Conservation (phyloP, 2,888 invertebrate genomes). For the Oxyscelio sp. region DNA sequence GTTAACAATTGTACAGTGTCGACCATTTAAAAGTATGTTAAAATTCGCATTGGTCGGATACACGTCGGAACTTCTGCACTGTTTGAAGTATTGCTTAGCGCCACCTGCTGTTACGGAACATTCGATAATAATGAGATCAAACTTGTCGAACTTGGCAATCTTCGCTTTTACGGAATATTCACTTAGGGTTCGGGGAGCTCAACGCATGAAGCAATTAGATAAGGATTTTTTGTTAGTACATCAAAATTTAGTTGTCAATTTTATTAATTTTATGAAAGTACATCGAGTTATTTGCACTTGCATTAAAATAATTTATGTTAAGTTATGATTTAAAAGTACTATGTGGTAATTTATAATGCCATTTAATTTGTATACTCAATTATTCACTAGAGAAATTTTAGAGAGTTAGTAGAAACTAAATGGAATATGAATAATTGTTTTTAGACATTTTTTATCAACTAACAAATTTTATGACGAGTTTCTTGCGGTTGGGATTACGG, state of each 20-base stretch:
- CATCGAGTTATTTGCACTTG: no score
- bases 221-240: conserved; percentile 89
- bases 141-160: conserved; percentile 91
- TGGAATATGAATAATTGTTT: conserved; percentile 71
- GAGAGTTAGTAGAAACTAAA: no score
- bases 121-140: conserved; percentile 90
- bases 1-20: no score
- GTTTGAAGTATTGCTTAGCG: conserved; percentile 90
- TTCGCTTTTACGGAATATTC: conserved; percentile 91
- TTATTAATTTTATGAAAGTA: no score
- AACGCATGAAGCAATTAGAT: conserved; percentile 86
- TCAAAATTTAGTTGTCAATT: conserved; percentile 16
- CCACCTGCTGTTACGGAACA: conserved; percentile 89
- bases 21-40: conserved; percentile 90
- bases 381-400: no score
- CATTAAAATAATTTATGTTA: no score
- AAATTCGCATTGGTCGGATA: conserved; percentile 91
- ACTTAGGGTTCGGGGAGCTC: conserved; percentile 84
- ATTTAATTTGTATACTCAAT: no score
- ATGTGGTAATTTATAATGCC: no score
- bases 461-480: conserved; percentile 91
- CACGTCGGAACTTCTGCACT: conserved; percentile 90
- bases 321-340: no score
- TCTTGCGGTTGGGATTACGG: conserved; percentile 91
- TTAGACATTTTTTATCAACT: conserved; percentile 90